Base-by-base conservation (phyloP, 2,888 invertebrate genomes). In the Orgyia antiqua region DNA sequence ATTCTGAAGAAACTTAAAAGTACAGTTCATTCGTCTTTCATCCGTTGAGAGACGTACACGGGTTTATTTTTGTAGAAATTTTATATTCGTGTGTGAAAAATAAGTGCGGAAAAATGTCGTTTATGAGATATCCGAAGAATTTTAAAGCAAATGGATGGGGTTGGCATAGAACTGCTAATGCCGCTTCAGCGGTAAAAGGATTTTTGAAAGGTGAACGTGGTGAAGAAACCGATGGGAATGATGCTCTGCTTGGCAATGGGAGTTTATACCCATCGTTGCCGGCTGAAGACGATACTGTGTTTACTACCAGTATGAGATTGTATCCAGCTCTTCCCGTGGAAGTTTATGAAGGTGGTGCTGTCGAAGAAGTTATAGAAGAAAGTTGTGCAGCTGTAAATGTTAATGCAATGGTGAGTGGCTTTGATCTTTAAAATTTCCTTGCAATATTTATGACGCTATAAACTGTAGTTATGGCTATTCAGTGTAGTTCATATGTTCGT, bases 141-240 rank as follows among this genome's bases (percentile, higher is more conserved):
- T 76, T 84, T 36, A 78, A 70, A 33, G 82, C 83, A 24, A 77
- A 83, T 34, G 86, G 86, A 1, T 84, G 80, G 82, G 86, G 86
- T 0, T 86, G 86, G 86, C 84, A 86, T 41, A 55, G 84, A 10
- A 43, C 58, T 0, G 51, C 57, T 3, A 68, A 44, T n/a, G 72
- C 76, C 1, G 54, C 79, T 0, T 55, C 64, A 0, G 83, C 83
- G 4, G 79, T 80, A 0, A 57, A 58, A 6, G 80, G 82, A 0
- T 86, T 86, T 36, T 47, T 84, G 37, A 73, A 61, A 29, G 61
- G 64, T 3, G 84, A 80, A 40, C 58, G 83, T 10, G 82, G 75
- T 2, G 73, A 68, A 30, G 62, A 60, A 2, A 47, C 60, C 2
- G 77, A 36, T 32, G 26, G 19, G 1, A 15, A 10, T 2, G 36